A percentile compares a stretch with the other conserved stretches of the same genome.
Conservation (phyloP, 2,888 invertebrate species). For the Agapetus fuscipes region DNA sequence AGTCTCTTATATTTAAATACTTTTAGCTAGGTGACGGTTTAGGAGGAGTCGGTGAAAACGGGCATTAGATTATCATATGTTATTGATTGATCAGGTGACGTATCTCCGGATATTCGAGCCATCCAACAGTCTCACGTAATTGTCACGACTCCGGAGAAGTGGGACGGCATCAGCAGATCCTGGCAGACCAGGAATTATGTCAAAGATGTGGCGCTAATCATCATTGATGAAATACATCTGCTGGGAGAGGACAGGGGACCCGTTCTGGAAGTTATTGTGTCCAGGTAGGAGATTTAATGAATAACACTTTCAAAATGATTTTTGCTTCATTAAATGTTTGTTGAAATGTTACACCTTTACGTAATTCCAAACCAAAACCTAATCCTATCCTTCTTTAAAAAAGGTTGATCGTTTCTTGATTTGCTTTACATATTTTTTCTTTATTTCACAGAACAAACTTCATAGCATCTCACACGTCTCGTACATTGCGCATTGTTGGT, state of each 20-base stretch:
- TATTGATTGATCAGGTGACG: slow-evolving; percentile 48
- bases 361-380: no score
- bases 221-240: slow-evolving; percentile 98
- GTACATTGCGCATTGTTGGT: slow-evolving; percentile 81
- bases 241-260: slow-evolving; percentile 86
- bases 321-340: no score
- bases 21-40: no score
- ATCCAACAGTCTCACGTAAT: slow-evolving; percentile 84
- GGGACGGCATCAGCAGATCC: slow-evolving; percentile 98
- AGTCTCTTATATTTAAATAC: no score
- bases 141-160: slow-evolving; percentile 98
- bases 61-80: no score
- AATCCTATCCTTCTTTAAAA: no score
- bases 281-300: no score
- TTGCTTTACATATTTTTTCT: no score
- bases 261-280: slow-evolving; percentile 94
- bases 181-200: slow-evolving; percentile 98
- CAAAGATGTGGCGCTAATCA: slow-evolving; percentile 77
- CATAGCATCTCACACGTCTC: slow-evolving; percentile 81
- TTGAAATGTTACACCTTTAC: no score
- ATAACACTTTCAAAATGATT: no score
- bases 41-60: no score
- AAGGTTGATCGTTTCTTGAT: no score
- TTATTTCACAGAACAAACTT: slow-evolving; percentile 69
- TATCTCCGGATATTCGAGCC: slow-evolving; percentile 76